Conservation (phyloP, 2,888 invertebrate species). For the Caenorhabditis sp. region DNA sequence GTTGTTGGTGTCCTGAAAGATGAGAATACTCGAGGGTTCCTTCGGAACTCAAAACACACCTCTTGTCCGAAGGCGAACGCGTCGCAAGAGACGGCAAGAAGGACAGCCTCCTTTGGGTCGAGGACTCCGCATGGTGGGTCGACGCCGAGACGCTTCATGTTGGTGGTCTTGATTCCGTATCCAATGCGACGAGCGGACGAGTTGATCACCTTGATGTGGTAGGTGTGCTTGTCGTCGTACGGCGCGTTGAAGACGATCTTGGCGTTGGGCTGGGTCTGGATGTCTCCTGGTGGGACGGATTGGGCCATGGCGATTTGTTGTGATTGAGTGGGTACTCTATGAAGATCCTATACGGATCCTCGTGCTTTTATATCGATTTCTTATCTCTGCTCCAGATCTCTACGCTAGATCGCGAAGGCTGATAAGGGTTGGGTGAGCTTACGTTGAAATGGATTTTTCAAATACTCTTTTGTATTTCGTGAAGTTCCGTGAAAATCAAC, state of each 20-base stretch:
- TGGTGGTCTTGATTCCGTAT: constrained; percentile 80
- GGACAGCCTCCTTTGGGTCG: constrained; percentile 40
- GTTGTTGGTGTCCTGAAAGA: constrained; percentile 70
- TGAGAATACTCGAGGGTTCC: too few species aligned
- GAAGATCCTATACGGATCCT: too few species aligned
- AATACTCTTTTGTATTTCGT: too few species aligned
- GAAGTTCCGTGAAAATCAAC: too few species aligned
- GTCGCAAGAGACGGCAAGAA: constrained; percentile 79
- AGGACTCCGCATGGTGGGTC: constrained; percentile 75
- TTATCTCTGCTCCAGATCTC: too few species aligned
- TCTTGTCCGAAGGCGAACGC: constrained; percentile 49
- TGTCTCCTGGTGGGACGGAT: constrained; percentile 68
- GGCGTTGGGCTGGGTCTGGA: constrained; percentile 67
- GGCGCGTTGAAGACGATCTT: constrained; percentile 80
- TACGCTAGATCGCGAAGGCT: too few species aligned
- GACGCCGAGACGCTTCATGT: constrained; percentile 78
- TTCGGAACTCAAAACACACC: constrained; percentile 4
- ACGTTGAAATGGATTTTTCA: too few species aligned
- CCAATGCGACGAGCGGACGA: constrained; percentile 66
- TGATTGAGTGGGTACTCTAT: too few species aligned
- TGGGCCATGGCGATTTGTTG: constrained; percentile 48
- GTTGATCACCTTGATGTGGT: constrained; percentile 73
- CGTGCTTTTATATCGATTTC: too few species aligned
- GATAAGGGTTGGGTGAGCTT: too few species aligned
- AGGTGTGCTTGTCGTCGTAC: constrained; percentile 79